Percentiles rank a stretch among this genome's conserved stretches.
Evolutionary conservation across 2,797 vertebrate species (phyloP).

Genomic region (Chromobotia macracanthus): DNA sequence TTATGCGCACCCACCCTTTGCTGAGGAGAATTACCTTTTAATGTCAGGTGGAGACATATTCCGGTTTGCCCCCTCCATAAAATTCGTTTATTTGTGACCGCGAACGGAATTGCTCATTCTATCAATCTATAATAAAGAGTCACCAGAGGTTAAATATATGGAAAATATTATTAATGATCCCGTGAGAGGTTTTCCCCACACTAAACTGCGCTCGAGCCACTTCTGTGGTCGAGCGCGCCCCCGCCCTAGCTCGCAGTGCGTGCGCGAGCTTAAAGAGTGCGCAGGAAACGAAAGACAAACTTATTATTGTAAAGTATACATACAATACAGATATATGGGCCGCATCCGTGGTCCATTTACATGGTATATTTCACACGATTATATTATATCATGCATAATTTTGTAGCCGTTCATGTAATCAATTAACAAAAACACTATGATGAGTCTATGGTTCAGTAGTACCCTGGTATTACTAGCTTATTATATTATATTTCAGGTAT

Average conservation of each 20-base stretch:
- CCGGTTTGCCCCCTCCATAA: not conserved
- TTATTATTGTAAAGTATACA: not conserved
- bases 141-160: not conserved
- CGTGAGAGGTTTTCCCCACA: slow-evolving; percentile 36
- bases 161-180: not conserved
- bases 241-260: not conserved
- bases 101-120: not conserved
- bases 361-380: too few relatives aligned
- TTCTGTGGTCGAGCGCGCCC: slow-evolving; percentile 20
- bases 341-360: too few relatives aligned
- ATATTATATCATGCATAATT: too few relatives aligned
- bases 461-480: too few relatives aligned
- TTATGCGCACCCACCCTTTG: slow-evolving; percentile 11
- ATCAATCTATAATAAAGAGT: not conserved
- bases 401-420: too few relatives aligned
- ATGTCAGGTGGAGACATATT: slow-evolving; percentile 44
- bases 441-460: too few relatives aligned
- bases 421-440: too few relatives aligned
- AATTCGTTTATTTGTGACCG: not conserved
- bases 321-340: not conserved
- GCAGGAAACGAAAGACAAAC: not conserved
- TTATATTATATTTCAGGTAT: too few relatives aligned
- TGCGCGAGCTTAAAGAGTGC: not conserved
- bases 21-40: slow-evolving; percentile 34
- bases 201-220: slow-evolving; percentile 50